phyloP scores from a whole-genome alignment of 2,113 vertebrate species.

The Tyrannus savana region DNA sequence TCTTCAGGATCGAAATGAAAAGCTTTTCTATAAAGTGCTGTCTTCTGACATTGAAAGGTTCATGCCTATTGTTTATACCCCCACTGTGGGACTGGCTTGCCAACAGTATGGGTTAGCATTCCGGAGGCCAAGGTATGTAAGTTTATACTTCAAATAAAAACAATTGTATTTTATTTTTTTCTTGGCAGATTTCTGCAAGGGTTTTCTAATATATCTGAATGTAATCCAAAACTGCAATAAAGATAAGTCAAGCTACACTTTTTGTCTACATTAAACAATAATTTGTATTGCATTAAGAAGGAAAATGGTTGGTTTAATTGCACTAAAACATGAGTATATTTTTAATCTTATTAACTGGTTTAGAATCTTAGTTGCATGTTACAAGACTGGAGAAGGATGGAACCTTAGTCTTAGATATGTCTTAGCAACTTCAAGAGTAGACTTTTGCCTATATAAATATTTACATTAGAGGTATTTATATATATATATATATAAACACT shows the following conservation, averaged over 20 bases:
- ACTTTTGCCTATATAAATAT: background rate
- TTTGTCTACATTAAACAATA: background rate
- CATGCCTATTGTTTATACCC: conserved; percentile 98
- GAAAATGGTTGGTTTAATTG: background rate
- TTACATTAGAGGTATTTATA: background rate
- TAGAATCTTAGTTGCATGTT: background rate
- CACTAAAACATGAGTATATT: background rate
- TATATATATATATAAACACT: background rate
- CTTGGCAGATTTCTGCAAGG: conserved; percentile 9
- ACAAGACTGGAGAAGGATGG: background rate
- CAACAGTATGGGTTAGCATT: conserved; percentile 92
- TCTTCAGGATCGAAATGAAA: conserved; percentile 95
- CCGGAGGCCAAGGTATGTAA: conserved; percentile 90
- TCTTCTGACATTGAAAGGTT: conserved; percentile 90
- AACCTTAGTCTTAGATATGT: background rate
- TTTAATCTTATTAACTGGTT: background rate
- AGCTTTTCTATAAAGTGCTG: conserved; percentile 93
- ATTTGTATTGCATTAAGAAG: background rate
- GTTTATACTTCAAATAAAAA: conserved; percentile 57
- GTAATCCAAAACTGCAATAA: conserved; percentile 33
- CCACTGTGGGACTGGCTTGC: conserved; percentile 94
- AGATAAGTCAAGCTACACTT: conserved; percentile 21
- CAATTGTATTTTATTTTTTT: conserved; percentile 16
- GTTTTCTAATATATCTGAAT: background rate
- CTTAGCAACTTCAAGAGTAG: background rate